Conservation (phyloP, 2,797 vertebrate species). For the Merluccius polli region DNA sequence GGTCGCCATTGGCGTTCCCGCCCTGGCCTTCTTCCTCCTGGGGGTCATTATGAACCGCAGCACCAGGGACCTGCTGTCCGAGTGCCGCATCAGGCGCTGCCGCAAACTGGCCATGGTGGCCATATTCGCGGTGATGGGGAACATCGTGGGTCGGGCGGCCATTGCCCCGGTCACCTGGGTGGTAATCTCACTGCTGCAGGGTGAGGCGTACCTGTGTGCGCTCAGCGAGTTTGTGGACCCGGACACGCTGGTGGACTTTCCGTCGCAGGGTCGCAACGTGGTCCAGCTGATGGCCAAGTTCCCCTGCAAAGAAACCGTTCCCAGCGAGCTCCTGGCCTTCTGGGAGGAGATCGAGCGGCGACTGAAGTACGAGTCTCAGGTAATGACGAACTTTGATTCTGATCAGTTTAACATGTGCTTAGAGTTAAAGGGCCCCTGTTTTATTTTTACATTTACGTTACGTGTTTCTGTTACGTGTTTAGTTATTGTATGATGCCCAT, state of each 20-base stretch:
- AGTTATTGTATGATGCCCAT: no score
- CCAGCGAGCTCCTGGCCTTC: constrained; percentile 65
- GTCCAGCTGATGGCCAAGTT: constrained; percentile 75
- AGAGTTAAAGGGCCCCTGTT: neutral
- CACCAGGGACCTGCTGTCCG: constrained; percentile 87
- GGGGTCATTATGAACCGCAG: constrained; percentile 85
- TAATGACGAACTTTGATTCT: constrained; percentile 34
- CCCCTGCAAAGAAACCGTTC: constrained; percentile 78
- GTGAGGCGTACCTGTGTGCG: constrained; percentile 87
- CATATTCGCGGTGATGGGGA: constrained; percentile 79
- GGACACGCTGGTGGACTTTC: constrained; percentile 68
- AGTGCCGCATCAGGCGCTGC: constrained; percentile 79
- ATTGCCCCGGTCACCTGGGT: constrained; percentile 85
- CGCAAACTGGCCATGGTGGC: constrained; percentile 78
- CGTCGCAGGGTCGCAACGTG: constrained; percentile 42
- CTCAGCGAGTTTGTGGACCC: constrained; percentile 75
- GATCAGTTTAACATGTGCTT: neutral
- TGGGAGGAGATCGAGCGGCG: constrained; percentile 76
- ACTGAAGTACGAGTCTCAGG: constrained; percentile 92
- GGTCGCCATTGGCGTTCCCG: constrained; percentile 85
- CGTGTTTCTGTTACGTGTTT: no score
- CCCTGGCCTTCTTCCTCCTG: constrained; percentile 81
- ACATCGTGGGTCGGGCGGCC: constrained; percentile 77
- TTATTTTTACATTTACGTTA: no score
- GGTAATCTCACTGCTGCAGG: constrained; percentile 83